Evolutionary conservation across 2,888 invertebrate genomes (phyloP).

Genomic region (Asteroscopus sphinx): DNA sequence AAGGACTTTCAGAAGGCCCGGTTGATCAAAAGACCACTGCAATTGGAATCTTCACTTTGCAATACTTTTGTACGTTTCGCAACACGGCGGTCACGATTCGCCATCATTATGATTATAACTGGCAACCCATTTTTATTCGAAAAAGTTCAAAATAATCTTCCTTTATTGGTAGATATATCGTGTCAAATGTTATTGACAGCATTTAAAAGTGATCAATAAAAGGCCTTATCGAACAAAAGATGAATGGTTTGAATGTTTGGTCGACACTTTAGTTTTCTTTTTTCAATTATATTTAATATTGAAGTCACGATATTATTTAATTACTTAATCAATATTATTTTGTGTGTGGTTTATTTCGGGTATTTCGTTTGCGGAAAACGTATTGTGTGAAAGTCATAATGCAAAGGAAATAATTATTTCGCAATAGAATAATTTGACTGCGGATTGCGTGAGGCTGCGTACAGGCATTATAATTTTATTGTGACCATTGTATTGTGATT

Average conservation of each 20-base stretch:
- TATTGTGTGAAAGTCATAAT: conserved; percentile 27
- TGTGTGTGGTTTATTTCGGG: conserved; percentile 5
- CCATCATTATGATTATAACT: conserved; percentile 48
- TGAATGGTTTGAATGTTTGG: conserved; percentile 65
- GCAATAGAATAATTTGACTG: conserved; percentile 30
- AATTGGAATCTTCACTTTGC: conserved; percentile 66
- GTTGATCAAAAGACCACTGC: conserved; percentile 60
- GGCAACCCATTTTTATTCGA: conserved; percentile 59
- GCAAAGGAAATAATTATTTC: conserved; percentile 41
- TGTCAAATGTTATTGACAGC: conserved; percentile 43
- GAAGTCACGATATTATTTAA: conserved; percentile 58
- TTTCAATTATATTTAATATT: conserved; percentile 52
- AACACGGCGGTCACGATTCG: conserved; percentile 69
- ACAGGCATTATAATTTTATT: conserved; percentile 26
- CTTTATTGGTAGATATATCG: conserved; percentile 32
- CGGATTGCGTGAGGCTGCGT: conserved; percentile 30
- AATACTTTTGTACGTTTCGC: conserved; percentile 62
- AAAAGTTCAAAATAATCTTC: conserved; percentile 56
- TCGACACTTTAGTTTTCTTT: conserved; percentile 46
- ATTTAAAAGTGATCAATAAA: conserved; percentile 56
- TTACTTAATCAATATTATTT: conserved; percentile 19
- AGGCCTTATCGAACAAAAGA: conserved; percentile 72
- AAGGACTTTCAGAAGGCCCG: conserved; percentile 33
- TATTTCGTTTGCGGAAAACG: conserved; percentile 9
- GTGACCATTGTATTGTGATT: conserved; percentile 21